Evolutionary conservation across 2,113 vertebrate genomes (phyloP).

Genomic region (Apistogramma diplotaenia): DNA sequence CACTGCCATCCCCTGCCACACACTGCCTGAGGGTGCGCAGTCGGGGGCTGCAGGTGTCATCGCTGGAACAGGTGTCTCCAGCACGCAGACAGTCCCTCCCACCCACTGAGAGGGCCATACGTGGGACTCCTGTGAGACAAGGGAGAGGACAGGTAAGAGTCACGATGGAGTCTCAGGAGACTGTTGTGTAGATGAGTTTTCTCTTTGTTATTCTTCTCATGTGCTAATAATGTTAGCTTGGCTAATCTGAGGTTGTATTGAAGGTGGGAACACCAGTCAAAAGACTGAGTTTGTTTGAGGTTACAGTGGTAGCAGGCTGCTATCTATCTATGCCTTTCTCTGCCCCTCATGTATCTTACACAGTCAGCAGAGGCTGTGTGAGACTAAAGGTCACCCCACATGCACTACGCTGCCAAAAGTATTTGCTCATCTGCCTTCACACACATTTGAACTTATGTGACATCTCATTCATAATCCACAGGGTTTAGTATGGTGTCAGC

Average conservation of each 20-base stretch:
- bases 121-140: conserved; percentile 66
- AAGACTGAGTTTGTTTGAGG: background rate
- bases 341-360: background rate
- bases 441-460: too few relatives aligned
- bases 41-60: conserved; percentile 88
- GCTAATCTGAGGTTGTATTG: background rate
- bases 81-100: conserved; percentile 87
- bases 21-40: conserved; percentile 91
- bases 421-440: too few relatives aligned
- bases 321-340: background rate
- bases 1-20: conserved; percentile 87
- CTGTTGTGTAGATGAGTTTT: background rate
- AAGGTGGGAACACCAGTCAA: background rate
- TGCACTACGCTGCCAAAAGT: too few relatives aligned
- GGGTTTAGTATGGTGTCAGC: too few relatives aligned
- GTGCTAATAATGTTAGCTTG: background rate
- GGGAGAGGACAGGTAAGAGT: background rate
- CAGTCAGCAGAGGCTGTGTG: background rate
- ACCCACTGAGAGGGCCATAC: conserved; percentile 46
- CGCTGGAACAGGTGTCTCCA: conserved; percentile 85
- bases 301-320: background rate
- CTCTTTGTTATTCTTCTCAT: background rate
- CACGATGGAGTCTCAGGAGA: background rate
- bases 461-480: too few relatives aligned
- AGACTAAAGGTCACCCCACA: background rate